A percentile compares a stretch with the other conserved stretches of the same genome.
Evolutionary conservation across 2,113 vertebrate species (phyloP).

Genomic region (Pygoscelis adeliae): DNA sequence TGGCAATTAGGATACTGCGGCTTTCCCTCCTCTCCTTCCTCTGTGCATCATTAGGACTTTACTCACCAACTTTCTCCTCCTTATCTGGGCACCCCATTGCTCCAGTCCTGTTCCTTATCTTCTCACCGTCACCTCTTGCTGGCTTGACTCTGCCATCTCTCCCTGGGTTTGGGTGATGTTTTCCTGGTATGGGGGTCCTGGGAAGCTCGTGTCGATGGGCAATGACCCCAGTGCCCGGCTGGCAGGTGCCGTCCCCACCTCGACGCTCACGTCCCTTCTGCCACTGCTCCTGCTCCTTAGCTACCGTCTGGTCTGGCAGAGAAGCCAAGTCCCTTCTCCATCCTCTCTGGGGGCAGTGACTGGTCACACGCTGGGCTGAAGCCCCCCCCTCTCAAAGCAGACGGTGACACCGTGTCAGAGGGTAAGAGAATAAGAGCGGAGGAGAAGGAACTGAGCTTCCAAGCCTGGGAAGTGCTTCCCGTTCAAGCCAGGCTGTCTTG

Average conservation of each 20-base stretch:
- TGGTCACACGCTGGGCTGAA: background rate
- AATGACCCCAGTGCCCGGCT: rapidly evolving
- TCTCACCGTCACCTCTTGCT: background rate
- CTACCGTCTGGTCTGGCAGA: background rate
- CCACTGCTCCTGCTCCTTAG: background rate
- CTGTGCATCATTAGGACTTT: background rate
- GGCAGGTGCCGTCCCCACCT: background rate
- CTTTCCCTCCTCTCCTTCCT: background rate
- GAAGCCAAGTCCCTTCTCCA: background rate
- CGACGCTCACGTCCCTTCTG: background rate
- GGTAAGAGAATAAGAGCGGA: background rate
- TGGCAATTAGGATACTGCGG: rapidly evolving
- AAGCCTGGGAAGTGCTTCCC: background rate
- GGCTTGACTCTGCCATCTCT: background rate
- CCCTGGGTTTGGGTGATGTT: background rate
- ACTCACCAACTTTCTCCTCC: background rate
- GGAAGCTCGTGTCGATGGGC: rapidly evolving
- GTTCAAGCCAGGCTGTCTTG: background rate
- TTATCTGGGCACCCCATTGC: background rate
- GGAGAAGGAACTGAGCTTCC: background rate
- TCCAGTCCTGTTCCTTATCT: background rate
- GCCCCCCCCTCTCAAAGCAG: background rate
- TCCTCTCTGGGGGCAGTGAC: background rate
- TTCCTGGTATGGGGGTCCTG: background rate
- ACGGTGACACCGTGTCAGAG: rapidly evolving